Percentiles rank a stretch among this genome's conserved stretches.
phyloP scores from a whole-genome alignment of 2,113 vertebrate genomes.

The Ia io region DNA sequence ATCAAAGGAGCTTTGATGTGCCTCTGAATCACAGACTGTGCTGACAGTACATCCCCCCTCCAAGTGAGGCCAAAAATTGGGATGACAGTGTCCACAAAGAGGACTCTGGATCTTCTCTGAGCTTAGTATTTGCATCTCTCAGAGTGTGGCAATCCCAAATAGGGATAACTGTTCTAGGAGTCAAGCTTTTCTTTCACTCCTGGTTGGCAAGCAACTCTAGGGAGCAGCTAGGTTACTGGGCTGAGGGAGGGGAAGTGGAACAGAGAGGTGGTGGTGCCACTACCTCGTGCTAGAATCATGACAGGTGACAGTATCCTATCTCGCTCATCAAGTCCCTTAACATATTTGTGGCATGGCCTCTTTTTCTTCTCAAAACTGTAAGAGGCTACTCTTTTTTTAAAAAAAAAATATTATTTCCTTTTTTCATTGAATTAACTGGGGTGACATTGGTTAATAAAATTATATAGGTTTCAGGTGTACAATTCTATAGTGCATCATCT shows the following conservation, averaged over 20 bases:
- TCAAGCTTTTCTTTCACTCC: neutral
- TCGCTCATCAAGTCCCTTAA: neutral
- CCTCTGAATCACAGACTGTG: neutral
- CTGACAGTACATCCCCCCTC: neutral
- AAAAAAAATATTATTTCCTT: neutral
- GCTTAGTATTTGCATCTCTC: neutral
- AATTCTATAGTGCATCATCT: neutral
- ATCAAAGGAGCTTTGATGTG: neutral
- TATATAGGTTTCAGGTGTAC: neutral
- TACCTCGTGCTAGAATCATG: neutral
- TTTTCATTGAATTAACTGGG: neutral
- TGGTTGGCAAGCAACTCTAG: neutral
- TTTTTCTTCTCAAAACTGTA: neutral
- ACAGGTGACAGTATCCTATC: neutral
- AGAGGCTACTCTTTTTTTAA: neutral
- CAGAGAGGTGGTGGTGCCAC: neutral
- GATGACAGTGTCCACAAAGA: neutral
- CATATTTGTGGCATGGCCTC: neutral
- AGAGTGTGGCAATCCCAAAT: neutral
- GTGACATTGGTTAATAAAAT: neutral
- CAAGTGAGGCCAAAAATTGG: neutral
- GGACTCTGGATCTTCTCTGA: neutral
- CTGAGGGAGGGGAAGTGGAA: neutral
- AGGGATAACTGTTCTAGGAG: neutral
- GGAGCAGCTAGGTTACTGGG: neutral